Base-by-base conservation (phyloP, 37 sponge, comb jelly and placozoan genomes). In the Dysidea cf. avara region DNA sequence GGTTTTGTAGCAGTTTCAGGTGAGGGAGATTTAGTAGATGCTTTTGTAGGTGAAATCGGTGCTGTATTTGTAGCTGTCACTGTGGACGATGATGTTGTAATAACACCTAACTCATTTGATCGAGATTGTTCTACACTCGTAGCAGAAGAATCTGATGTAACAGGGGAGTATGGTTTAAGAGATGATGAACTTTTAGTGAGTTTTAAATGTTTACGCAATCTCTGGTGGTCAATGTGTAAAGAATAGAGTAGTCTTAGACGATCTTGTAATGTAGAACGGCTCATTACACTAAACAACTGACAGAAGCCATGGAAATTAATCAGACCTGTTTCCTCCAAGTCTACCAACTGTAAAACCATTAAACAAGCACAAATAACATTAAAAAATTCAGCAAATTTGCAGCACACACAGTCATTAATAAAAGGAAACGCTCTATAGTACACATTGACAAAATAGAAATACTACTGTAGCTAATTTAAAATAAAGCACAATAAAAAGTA, bases 211-310 rank as follows among this genome's bases (percentile, higher is more conserved):
- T n/a, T n/a, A n/a, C n/a, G n/a, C n/a, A n/a, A n/a, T n/a, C 62
- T 80, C 31, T 78, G 51, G 20, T 74, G 43, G 11, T 36, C 48
- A 22, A 68, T 25, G 52, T 89, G 91, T 38, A 90, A 72, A 20
- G 58, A 28, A 68, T 72, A 90, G 29, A 85, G 78, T 1, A 90
- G 74, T 53, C 81, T 86, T 25, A 90, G 74, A 52, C 87, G 78
- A 65, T 85, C 87, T 25, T 90, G 86, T 7, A 84, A 39, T 14
- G 81, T 81, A 49, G 83, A 61, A 14, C 72, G 50, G 32, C 78
- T 77, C 82, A 84, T 90, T 29, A 81, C 31, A 0, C 73, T 68
- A 53, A 90, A 80, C 22, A 83, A 39, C 50, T 74, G 65, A 66
- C 39, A 43, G 39, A 90, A 90, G 0, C 29, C 58, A 4, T 52